Conservation (phyloP, 2,797 vertebrate species). For the Falco peregrinus region DNA sequence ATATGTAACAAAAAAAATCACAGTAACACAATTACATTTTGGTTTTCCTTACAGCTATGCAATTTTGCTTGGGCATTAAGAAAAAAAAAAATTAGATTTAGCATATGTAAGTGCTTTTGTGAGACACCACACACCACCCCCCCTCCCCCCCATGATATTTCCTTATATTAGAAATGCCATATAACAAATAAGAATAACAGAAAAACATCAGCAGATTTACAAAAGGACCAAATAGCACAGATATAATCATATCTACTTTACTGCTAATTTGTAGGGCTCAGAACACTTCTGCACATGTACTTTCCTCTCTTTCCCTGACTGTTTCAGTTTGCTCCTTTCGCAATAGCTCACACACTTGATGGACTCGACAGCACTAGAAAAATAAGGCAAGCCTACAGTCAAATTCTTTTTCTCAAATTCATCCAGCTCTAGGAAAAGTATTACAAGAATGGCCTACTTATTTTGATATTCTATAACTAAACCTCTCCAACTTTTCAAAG, state of each 20-base stretch:
- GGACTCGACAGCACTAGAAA: background rate
- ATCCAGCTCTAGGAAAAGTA: background rate
- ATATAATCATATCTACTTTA: background rate
- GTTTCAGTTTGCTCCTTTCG: background rate
- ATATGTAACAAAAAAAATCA: background rate
- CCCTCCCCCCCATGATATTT: background rate
- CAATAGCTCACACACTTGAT: background rate
- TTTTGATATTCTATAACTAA: constrained; percentile 20
- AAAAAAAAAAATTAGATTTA: constrained; percentile 38
- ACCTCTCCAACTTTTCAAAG: constrained; percentile 11
- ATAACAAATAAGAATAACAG: background rate
- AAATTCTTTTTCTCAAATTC: background rate
- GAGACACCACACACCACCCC: background rate
- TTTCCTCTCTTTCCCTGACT: background rate
- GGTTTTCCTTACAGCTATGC: constrained; percentile 28
- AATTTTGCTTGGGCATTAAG: constrained; percentile 23
- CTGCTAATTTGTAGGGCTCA: background rate
- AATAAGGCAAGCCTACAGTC: background rate
- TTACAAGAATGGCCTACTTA: background rate
- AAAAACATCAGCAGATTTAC: background rate
- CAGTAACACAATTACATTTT: constrained; percentile 34
- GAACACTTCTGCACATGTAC: background rate
- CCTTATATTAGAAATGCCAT: constrained; percentile 12
- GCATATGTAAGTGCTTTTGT: background rate
- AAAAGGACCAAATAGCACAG: background rate